Conservation (phyloP, 1,140 invertebrate species). For the Tetragnatha versicolor region DNA sequence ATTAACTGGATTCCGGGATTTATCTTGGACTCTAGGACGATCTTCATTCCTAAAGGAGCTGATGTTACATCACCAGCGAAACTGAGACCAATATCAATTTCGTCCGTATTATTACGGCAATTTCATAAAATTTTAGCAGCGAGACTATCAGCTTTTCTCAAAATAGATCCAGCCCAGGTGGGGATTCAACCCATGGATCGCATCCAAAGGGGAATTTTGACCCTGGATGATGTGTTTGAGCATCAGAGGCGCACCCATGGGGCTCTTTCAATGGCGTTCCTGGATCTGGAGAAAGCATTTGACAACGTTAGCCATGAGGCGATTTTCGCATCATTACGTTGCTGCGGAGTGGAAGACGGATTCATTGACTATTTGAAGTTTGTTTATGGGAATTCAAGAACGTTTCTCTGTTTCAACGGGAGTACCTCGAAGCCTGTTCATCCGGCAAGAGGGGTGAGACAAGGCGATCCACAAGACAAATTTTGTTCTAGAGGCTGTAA, state of each 20-base stretch:
- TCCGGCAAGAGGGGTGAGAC: not conserved
- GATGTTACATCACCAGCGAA: not conserved
- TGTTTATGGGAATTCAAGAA: not conserved
- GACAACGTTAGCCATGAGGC: not conserved
- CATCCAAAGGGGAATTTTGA: not conserved
- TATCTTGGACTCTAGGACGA: not conserved
- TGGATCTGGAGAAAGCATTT: not conserved
- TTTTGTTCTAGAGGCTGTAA: not conserved
- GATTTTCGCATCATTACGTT: not conserved
- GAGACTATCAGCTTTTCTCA: not conserved
- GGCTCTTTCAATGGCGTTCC: not conserved
- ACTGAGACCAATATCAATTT: not conserved
- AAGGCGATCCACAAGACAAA: not conserved
- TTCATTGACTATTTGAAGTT: not conserved
- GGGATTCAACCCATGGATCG: not conserved
- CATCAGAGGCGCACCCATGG: not conserved
- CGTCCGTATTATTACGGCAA: too few species aligned
- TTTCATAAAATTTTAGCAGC: not conserved
- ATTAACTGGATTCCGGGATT: not conserved
- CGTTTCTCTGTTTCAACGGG: not conserved
- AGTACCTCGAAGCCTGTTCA: not conserved
- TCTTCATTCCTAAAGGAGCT: not conserved
- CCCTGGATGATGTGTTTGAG: too few species aligned
- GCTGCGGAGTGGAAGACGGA: not conserved
- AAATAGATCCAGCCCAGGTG: not conserved